Evolutionary conservation across 2,888 invertebrate genomes (phyloP), one percentile per base, ranked within the genome.

Genomic region (Meiosimyza decipiens): DNA sequence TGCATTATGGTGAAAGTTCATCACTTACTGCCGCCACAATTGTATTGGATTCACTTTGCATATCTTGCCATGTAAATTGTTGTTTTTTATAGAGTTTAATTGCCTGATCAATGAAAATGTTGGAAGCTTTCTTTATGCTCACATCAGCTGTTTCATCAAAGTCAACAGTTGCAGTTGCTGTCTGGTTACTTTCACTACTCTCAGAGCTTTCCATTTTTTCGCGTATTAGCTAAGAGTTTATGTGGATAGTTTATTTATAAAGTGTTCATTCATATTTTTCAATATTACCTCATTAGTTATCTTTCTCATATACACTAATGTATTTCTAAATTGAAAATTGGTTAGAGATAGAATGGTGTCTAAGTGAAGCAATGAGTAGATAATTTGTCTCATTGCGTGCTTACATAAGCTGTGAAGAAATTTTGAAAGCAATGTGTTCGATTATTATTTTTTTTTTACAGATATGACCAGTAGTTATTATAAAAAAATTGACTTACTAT

Each of bases 51-150:
- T 77, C 77, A 4, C 71, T 67, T 15, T 74, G 64, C n/a, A 78
- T 73, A 9, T 78, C 72, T 9, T 75, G 54, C 74, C 71, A 72
- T 59, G 74, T 74, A 16, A 78, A 76, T 13, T 72, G 67, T 3
- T 74, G 65, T 12, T 74, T 72, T 6, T 71, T 51, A 54, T 74
- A 75, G 54, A 77, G 28, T 4, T 4, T 28, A 15, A 74, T 71
- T 2, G 74, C 75, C 54, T 74, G 76, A 18, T 76, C 75, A 22
- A 77, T 75, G n/a, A 75, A 76, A 18, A 75, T 77, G 11, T 74
- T 71, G 40, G 67, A 71, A 1, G 68, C 55, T 51, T 76, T 75
- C 51, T 74, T 73, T 3, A 76, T 69, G 22, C 28, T 15, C n/a
- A 33, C 28, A 15, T 33, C 60, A 6, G 60, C 7, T 28, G 18